These are phyloP conservation scores for Pristionchus arcanus DNA, from an alignment of 2,888 invertebrate species.

Conservation along the genomic window DNA sequence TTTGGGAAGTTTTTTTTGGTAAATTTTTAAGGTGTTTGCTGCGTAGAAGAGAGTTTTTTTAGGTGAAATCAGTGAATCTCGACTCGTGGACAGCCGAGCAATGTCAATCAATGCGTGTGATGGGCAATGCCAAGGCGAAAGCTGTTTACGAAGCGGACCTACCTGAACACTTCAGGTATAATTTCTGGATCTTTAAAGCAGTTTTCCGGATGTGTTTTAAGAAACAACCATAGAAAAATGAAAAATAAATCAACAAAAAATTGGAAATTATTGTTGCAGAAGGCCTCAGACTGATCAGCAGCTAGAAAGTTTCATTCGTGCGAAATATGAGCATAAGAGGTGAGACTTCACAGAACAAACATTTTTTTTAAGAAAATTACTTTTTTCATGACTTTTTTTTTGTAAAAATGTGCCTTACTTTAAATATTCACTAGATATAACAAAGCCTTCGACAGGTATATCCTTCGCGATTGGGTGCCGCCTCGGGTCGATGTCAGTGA, in stretches of 20 bases:
- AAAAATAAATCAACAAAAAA: too few species aligned
- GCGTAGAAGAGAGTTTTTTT: constrained; percentile 37
- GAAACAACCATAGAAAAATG: too few species aligned
- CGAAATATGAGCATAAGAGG: constrained; percentile 98
- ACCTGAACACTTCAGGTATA: constrained; percentile 84
- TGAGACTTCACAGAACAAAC: constrained; percentile 84
- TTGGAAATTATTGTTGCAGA: constrained; percentile 79
- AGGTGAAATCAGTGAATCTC: constrained; percentile 96
- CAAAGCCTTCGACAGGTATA: constrained; percentile 64
- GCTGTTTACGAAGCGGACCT: constrained; percentile 81
- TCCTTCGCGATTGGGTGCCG: constrained; percentile 69
- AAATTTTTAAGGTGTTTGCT: too few species aligned
- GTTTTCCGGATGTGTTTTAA: background rate
- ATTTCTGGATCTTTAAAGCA: too few species aligned
- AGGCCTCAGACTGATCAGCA: constrained; percentile 94
- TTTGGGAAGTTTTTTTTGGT: too few species aligned
- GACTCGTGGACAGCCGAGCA: constrained; percentile 99
- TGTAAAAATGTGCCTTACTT: too few species aligned
- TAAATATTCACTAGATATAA: too few species aligned
- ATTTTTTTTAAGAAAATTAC: too few species aligned
- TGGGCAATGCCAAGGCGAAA: constrained; percentile 95
- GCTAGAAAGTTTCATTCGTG: constrained; percentile 95
- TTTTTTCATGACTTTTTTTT: too few species aligned
- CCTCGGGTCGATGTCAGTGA: constrained; percentile 70
- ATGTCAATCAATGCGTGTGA: constrained; percentile 94